These are phyloP conservation scores for Stomorhina lunata DNA, from an alignment of 2,888 invertebrate genomes.

Conservation along the genomic window DNA sequence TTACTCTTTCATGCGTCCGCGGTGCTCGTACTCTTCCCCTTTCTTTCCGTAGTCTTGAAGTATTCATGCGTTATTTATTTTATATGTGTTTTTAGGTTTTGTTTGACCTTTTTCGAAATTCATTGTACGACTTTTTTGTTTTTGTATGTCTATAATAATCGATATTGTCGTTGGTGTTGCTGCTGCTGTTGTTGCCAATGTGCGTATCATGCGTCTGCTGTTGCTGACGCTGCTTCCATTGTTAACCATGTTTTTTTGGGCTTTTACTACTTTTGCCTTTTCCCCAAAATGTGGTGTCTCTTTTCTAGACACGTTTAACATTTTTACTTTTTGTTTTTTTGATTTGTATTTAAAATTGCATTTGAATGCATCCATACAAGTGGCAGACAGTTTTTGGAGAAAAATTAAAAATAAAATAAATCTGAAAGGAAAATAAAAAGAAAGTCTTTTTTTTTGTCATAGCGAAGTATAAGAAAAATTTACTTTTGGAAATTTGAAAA, in stretches of 20 bases:
- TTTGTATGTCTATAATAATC: constrained; percentile 39
- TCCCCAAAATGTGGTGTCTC: background rate
- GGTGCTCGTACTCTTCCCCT: background rate
- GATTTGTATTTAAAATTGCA: constrained; percentile 34
- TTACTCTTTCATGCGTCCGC: background rate
- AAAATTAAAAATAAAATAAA: background rate
- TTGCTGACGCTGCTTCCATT: constrained; percentile 1
- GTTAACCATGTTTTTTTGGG: background rate
- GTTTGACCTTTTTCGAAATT: constrained; percentile 1
- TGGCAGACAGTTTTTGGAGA: constrained; percentile 18
- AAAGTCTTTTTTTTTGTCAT: background rate
- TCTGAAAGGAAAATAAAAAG: background rate
- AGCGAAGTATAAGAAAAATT: too few species aligned
- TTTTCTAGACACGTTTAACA: constrained; percentile 13
- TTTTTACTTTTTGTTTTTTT: constrained; percentile 19
- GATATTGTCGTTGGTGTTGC: constrained; percentile 37
- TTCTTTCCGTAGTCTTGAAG: background rate
- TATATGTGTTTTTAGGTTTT: background rate
- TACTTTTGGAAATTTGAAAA: too few species aligned
- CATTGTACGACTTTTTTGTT: background rate
- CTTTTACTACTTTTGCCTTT: background rate
- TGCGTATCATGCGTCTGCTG: constrained; percentile 37
- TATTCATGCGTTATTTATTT: background rate
- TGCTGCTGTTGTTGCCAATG: constrained; percentile 44
- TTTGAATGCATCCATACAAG: constrained; percentile 40